A percentile compares a stretch with the other conserved stretches of the same genome.
These are phyloP conservation scores for Orchestia grillus DNA, from an alignment of 1,140 invertebrate species.

Conservation along the genomic window DNA sequence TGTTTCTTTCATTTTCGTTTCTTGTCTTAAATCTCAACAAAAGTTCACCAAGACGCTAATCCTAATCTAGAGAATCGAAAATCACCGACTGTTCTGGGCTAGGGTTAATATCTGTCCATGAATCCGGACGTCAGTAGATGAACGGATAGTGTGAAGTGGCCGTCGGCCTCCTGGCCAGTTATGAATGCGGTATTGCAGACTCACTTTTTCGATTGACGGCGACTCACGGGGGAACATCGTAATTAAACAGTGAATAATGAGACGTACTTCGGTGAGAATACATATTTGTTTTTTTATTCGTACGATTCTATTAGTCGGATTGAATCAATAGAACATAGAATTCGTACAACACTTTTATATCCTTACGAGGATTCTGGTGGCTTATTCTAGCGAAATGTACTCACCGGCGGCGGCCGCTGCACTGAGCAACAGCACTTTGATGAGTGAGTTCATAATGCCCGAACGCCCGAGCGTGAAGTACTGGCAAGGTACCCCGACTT, in stretches of 20 bases:
- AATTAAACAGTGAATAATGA: neutral
- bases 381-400: neutral
- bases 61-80: too few relatives aligned
- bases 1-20: too few relatives aligned
- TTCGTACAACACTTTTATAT: neutral
- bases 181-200: too few relatives aligned
- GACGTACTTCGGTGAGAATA: neutral
- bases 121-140: too few relatives aligned
- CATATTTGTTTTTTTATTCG: neutral
- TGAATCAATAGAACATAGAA: neutral
- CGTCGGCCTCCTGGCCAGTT: too few relatives aligned
- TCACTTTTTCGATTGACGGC: too few relatives aligned
- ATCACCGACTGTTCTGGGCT: too few relatives aligned
- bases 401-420: slow-evolving; percentile 14
- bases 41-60: too few relatives aligned
- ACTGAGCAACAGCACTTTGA: neutral
- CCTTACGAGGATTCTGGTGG: neutral
- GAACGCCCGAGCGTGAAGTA: neutral
- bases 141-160: too few relatives aligned
- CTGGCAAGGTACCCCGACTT: neutral
- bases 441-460: neutral
- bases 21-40: too few relatives aligned
- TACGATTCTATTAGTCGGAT: neutral
- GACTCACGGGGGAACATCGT: neutral
- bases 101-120: too few relatives aligned